These are phyloP conservation scores for Neostethus bicornis DNA, from an alignment of 2,797 vertebrate species.

Conservation along the genomic window DNA sequence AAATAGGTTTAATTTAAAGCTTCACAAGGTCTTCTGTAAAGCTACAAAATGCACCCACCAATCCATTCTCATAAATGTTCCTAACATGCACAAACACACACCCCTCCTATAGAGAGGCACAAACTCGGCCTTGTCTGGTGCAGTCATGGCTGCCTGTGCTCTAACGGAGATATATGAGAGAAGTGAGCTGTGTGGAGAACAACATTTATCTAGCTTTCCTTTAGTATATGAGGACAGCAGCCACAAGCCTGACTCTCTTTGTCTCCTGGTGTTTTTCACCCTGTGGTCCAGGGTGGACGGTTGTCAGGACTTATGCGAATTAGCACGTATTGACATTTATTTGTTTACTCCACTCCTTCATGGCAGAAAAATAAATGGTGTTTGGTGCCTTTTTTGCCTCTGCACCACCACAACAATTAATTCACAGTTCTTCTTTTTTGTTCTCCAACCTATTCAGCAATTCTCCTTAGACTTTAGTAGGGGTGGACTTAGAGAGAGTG, in stretches of 20 bases:
- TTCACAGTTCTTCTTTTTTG: no score
- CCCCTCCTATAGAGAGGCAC: background rate
- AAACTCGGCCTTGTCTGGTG: slow-evolving; percentile 66
- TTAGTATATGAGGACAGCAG: slow-evolving; percentile 62
- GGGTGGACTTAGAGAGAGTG: no score
- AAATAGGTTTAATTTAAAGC: background rate
- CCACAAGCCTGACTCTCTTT: slow-evolving; percentile 12
- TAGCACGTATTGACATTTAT: slow-evolving; percentile 4
- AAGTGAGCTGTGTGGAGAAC: slow-evolving; percentile 52
- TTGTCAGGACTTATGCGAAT: slow-evolving; percentile 22
- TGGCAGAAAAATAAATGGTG: background rate
- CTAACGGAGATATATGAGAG: slow-evolving; percentile 75
- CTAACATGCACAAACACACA: slow-evolving; percentile 21
- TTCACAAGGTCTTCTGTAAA: slow-evolving; percentile 23
- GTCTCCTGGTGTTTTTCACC: slow-evolving; percentile 11
- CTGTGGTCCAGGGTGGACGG: background rate
- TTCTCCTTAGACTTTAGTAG: no score
- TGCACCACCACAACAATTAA: no score
- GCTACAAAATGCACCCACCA: slow-evolving; percentile 25
- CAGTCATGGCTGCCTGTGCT: slow-evolving; percentile 60
- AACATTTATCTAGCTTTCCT: slow-evolving; percentile 62
- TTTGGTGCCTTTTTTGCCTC: slow-evolving; percentile 8
- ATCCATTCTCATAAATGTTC: slow-evolving; percentile 58
- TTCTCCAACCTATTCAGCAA: no score
- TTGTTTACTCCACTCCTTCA: background rate